Base-by-base conservation (phyloP, 2,797 vertebrate species). In the Coreius guichenoti region DNA sequence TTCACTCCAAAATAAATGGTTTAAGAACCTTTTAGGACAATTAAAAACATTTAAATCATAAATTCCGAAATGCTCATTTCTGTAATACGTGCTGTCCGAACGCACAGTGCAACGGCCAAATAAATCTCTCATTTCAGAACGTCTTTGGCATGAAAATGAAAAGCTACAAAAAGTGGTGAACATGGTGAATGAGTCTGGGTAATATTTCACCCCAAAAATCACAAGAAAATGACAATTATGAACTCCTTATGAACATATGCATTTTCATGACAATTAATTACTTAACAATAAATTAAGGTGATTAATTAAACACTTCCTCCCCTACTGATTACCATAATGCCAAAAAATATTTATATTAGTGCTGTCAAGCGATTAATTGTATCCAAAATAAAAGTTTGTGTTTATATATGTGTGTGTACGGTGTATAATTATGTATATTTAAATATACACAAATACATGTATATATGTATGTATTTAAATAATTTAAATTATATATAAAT, bases 61-160 rank as follows among this genome's bases (percentile, higher is more conserved):
- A 23, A 39, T 11, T 68, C 7, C 3, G 49, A 7, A 21, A 54
- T 21, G 7, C 8, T 19, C 9, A 36, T 36, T 12, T 36, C 8
- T 69, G 19, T 69, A 68, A 68, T 33, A 26, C 4, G 5, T 26
- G n/a, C n/a, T 1, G 58, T 14, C 14, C 43, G 29, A 16, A 73
- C 39, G 1, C 39, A 45, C 36, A 43, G 69, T n/a, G 39, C 3
- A 12, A 7, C 3, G 1, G 43, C 39, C 13, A 16, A 47, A 3
- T 26, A 26, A 45, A 72, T 45, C 54, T 51, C 45, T 54, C 65
- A 12, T n/a, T 12, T 45, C 31, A 16, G 9, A 56, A 63, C 36
- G 21, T 82, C 80, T 86, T 82, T 82, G 85, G 80, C 75, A 86
- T 77, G 49, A 77, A 56, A 81, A 68, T 31, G 43, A 61, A 49